Percentiles rank a stretch among this genome's conserved stretches.
phyloP scores from a whole-genome alignment of 2,888 invertebrate genomes.

The Microplitis manilae region DNA sequence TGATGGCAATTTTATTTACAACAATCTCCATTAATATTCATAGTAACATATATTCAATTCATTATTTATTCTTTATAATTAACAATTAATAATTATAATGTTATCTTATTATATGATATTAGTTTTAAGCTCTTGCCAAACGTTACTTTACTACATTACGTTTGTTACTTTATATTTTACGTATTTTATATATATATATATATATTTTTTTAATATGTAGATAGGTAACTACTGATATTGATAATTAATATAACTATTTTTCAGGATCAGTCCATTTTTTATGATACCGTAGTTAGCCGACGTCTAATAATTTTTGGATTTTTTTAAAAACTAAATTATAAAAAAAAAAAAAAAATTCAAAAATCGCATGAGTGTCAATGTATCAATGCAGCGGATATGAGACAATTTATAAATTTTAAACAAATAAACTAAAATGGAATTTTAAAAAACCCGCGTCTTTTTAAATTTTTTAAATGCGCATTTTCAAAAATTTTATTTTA shows the following conservation, averaged over 20 bases:
- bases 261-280: constrained; percentile 5
- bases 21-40: constrained; percentile 33
- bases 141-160: neutral
- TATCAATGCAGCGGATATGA: too few relatives aligned
- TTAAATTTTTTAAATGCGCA: too few relatives aligned
- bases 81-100: neutral
- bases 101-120: neutral
- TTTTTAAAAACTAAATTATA: too few relatives aligned
- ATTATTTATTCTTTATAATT: neutral
- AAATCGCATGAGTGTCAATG: too few relatives aligned
- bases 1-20: constrained; percentile 64
- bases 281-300: neutral
- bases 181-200: neutral
- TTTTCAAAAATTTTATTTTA: too few relatives aligned
- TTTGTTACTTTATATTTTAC: neutral
- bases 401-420: too few relatives aligned
- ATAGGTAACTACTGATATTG: constrained; percentile 11
- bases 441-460: too few relatives aligned
- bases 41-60: neutral
- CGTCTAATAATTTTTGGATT: neutral
- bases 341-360: too few relatives aligned
- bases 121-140: neutral
- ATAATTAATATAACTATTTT: constrained; percentile 6
- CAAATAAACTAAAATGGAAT: too few relatives aligned
- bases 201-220: neutral